Conservation (phyloP, 2,888 invertebrate species). For the Podotricha telesiphe region DNA sequence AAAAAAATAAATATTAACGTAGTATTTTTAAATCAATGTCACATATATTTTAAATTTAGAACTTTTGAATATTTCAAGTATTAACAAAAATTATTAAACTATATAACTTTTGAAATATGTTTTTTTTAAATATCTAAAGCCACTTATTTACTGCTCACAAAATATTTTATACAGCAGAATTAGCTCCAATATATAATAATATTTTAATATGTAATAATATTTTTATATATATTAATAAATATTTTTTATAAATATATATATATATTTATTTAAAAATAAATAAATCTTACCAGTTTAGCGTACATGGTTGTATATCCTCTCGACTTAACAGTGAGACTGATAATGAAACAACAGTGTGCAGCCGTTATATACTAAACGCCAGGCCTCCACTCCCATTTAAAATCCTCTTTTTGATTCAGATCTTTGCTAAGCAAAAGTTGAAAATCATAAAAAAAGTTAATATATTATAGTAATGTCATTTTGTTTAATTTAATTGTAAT, state of each 20-base stretch:
- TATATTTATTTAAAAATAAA: constrained; percentile 8
- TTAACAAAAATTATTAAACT: no score
- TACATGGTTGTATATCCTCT: constrained; percentile 77
- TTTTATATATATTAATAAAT: background rate
- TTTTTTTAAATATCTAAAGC: no score
- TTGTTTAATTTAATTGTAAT: background rate
- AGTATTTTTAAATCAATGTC: no score
- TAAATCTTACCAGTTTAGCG: constrained; percentile 74
- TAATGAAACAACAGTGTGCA: constrained; percentile 42
- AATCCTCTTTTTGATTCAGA: constrained; percentile 24
- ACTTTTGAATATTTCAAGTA: no score
- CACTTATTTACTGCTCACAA: no score
- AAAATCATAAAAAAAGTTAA: background rate
- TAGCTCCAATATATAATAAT: no score
- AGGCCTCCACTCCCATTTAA: constrained; percentile 18
- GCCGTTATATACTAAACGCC: constrained; percentile 46
- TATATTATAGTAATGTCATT: background rate
- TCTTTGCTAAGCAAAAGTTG: constrained; percentile 8
- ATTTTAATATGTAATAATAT: no score
- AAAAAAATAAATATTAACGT: no score
- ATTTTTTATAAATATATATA: background rate
- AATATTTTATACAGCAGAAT: no score
- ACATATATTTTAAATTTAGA: no score
- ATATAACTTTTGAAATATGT: no score
- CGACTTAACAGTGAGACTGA: constrained; percentile 76